Evolutionary conservation across 2,888 invertebrate species (phyloP).

Genomic region (Crocallis elinguaria): DNA sequence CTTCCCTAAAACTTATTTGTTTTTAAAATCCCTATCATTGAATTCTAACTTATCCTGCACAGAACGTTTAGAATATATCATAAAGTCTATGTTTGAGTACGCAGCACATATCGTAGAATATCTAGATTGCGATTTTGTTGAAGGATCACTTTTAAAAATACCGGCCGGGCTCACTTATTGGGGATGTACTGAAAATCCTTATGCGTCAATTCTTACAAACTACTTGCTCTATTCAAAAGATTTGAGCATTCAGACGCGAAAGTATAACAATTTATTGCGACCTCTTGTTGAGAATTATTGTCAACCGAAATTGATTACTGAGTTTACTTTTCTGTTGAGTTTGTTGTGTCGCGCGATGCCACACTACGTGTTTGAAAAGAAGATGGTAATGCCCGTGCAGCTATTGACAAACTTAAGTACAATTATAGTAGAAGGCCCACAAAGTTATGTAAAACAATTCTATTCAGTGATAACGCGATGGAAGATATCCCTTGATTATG

Average conservation of each 20-base stretch:
- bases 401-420: background rate
- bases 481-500: slow-evolving; percentile 3
- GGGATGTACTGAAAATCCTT: too few relatives aligned
- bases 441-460: slow-evolving; percentile 1
- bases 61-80: background rate
- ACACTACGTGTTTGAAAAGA: background rate
- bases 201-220: background rate
- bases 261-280: slow-evolving; percentile 4
- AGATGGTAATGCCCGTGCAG: slow-evolving; percentile 2
- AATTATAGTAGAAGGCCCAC: too few relatives aligned
- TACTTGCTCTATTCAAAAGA: slow-evolving; percentile 11
- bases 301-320: background rate
- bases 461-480: slow-evolving; percentile 2
- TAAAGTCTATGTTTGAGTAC: too few relatives aligned
- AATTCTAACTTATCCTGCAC: background rate
- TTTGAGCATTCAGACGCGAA: slow-evolving; percentile 6
- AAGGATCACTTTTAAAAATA: background rate
- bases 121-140: slow-evolving; percentile 13
- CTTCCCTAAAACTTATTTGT: slow-evolving; percentile 10
- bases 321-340: background rate
- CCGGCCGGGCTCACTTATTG: background rate
- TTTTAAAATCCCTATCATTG: background rate
- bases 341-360: too few relatives aligned
- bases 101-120: slow-evolving; percentile 7
- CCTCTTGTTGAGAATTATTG: slow-evolving; percentile 3